These are phyloP conservation scores for Colistium nudipinnis DNA, from an alignment of 2,113 vertebrate species.

Conservation along the genomic window DNA sequence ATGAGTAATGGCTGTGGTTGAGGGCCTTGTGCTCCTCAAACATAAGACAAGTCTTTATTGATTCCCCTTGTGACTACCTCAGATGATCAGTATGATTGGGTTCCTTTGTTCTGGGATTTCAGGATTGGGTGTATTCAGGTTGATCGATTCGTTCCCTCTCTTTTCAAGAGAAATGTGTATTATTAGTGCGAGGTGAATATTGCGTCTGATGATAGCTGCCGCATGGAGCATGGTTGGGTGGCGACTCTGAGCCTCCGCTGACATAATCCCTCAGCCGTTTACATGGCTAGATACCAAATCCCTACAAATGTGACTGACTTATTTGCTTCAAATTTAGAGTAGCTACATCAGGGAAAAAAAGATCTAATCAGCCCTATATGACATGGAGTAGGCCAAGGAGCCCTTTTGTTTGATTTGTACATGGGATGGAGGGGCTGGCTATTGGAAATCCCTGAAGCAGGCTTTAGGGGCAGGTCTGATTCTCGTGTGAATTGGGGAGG, in stretches of 20 bases:
- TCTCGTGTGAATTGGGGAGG: conserved; percentile 84
- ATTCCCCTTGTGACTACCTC: conserved; percentile 44
- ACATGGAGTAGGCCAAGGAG: conserved; percentile 75
- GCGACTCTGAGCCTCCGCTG: conserved; percentile 43
- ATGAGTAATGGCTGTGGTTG: conserved; percentile 44
- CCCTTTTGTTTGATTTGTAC: conserved; percentile 82
- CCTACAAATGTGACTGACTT: conserved; percentile 66
- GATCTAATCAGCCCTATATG: conserved; percentile 80
- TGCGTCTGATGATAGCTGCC: background rate
- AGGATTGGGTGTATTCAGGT: conserved; percentile 47
- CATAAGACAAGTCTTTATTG: conserved; percentile 50
- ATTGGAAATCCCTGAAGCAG: conserved; percentile 85
- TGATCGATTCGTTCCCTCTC: background rate
- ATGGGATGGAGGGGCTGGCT: conserved; percentile 77
- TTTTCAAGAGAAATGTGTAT: conserved; percentile 4
- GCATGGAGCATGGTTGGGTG: conserved; percentile 20
- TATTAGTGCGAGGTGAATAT: conserved; percentile 16
- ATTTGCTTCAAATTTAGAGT: conserved; percentile 70
- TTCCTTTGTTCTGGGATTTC: conserved; percentile 42
- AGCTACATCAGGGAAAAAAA: conserved; percentile 69
- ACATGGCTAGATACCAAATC: conserved; percentile 54
- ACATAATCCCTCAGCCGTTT: conserved; percentile 56
- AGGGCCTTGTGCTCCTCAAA: conserved; percentile 59
- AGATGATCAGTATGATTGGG: conserved; percentile 60
- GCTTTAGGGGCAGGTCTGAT: conserved; percentile 84